A percentile compares a stretch with the other conserved stretches of the same genome.
These are phyloP conservation scores for Rhinopomastus cyanomelas DNA, from an alignment of 2,113 vertebrate genomes.

Conservation along the genomic window DNA sequence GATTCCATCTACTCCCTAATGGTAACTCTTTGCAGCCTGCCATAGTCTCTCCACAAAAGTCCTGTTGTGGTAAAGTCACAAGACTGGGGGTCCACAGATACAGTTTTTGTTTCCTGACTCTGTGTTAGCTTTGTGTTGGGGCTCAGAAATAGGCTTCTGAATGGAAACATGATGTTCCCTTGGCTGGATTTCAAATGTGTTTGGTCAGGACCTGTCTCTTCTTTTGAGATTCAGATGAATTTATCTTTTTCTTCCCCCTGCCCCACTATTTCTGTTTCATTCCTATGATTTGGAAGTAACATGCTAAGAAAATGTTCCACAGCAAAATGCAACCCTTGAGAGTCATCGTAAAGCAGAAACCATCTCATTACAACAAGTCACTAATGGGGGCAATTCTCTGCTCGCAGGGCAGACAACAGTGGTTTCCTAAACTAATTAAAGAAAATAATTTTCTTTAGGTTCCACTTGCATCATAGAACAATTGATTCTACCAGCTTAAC, in stretches of 20 bases:
- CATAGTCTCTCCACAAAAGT: background rate
- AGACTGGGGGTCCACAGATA: background rate
- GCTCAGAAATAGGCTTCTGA: background rate
- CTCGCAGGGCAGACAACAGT: background rate
- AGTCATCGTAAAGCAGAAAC: background rate
- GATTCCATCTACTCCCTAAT: background rate
- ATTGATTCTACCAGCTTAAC: background rate
- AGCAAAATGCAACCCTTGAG: background rate
- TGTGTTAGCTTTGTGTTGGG: background rate
- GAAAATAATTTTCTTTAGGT: background rate
- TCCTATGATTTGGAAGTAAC: too few species aligned
- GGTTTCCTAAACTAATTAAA: background rate
- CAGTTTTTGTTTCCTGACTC: background rate
- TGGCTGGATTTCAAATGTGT: background rate
- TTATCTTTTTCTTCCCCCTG: background rate
- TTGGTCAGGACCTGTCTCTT: background rate
- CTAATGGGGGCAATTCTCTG: background rate
- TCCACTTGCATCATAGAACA: background rate
- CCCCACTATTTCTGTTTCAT: background rate
- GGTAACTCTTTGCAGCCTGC: background rate
- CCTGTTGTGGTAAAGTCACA: background rate
- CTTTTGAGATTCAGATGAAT: background rate
- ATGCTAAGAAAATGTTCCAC: background rate
- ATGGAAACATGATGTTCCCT: background rate
- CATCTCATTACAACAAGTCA: background rate